Evolutionary conservation across 2,797 vertebrate species (phyloP).

Genomic region (Gallinago nigripennis): DNA sequence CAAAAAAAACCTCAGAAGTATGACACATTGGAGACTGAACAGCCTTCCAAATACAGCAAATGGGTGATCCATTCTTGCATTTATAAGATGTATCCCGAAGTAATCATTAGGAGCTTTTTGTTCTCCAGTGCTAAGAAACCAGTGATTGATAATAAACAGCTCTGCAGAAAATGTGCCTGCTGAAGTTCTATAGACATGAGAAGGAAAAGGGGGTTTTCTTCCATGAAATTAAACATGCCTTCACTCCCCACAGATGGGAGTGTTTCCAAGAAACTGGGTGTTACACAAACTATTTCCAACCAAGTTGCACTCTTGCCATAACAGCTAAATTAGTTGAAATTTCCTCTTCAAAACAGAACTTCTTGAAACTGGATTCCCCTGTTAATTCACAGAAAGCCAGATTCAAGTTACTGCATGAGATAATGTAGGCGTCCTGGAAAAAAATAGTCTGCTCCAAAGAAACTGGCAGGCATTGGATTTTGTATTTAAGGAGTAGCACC

Average conservation of each 20-base stretch:
- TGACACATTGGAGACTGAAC: background rate
- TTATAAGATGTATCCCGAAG: background rate
- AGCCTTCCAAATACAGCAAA: background rate
- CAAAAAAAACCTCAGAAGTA: background rate
- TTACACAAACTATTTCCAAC: background rate
- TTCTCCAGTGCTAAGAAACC: background rate
- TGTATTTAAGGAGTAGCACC: background rate
- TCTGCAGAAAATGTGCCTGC: background rate
- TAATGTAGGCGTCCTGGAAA: rapidly evolving
- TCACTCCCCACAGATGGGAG: background rate
- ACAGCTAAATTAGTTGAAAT: background rate
- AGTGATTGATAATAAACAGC: background rate
- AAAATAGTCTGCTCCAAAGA: background rate
- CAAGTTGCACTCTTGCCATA: background rate
- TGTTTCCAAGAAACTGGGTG: background rate
- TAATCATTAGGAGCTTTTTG: background rate
- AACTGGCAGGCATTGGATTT: background rate
- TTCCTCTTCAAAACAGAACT: background rate
- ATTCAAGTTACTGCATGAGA: background rate
- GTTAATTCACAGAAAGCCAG: background rate
- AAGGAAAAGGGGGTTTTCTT: background rate
- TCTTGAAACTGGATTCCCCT: background rate
- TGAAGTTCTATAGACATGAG: background rate
- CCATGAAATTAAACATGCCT: background rate
- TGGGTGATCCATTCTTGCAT: background rate